These are phyloP conservation scores for Drosophila quadrilineata DNA, from an alignment of 1,140 invertebrate species.

Conservation along the genomic window DNA sequence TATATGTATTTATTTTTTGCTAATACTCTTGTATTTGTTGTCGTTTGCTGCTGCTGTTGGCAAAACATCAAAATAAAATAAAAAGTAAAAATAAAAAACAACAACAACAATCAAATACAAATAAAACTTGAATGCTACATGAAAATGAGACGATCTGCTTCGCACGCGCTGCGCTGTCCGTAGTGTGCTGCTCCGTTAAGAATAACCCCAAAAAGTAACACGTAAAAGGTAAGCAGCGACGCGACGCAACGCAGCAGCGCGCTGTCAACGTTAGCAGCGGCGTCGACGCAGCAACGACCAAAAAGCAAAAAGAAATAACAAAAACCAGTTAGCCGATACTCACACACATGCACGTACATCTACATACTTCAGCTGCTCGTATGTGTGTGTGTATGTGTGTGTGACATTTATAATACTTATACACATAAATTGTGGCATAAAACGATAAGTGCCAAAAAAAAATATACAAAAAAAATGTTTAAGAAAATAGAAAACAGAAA, in stretches of 20 bases:
- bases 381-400: too few relatives aligned
- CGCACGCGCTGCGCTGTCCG: not conserved
- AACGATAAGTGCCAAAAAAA: constrained; percentile 50
- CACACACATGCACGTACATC: constrained; percentile 18
- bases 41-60: constrained; percentile 55
- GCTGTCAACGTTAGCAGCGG: too few relatives aligned
- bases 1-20: constrained; percentile 1
- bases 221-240: constrained; percentile 54
- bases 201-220: constrained; percentile 77
- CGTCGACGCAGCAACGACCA: constrained; percentile 22
- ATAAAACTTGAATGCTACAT: constrained; percentile 62
- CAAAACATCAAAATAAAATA: constrained; percentile 54
- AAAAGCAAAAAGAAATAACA: constrained; percentile 54
- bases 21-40: too few relatives aligned
- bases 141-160: constrained; percentile 52
- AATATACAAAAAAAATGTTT: too few relatives aligned
- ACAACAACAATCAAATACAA: not conserved
- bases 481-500: constrained; percentile 39
- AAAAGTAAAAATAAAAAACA: constrained; percentile 17
- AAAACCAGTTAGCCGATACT: constrained; percentile 72
- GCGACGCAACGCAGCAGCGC: too few relatives aligned
- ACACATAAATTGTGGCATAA: not conserved
- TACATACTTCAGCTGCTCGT: too few relatives aligned
- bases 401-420: constrained; percentile 39
- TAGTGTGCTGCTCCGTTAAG: constrained; percentile 60